Percentiles rank a stretch among this genome's conserved stretches.
These are phyloP conservation scores for Ciconia stormi DNA, from an alignment of 2,113 vertebrate species.

Conservation along the genomic window DNA sequence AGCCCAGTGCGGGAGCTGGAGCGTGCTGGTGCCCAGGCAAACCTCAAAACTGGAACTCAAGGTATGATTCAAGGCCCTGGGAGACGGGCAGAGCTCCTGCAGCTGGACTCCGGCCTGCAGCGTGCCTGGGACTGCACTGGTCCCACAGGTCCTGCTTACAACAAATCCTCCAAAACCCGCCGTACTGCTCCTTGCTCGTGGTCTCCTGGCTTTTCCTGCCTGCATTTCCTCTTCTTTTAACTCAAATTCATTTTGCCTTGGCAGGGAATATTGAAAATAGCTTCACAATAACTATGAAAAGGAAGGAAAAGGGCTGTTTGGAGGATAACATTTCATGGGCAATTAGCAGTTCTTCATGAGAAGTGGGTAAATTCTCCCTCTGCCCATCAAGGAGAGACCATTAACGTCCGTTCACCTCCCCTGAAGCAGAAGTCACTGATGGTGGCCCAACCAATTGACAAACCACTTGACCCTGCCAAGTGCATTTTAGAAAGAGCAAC, in stretches of 20 bases:
- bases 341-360: fast-evolving
- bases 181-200: fast-evolving
- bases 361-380: neutral
- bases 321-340: neutral
- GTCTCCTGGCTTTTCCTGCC: neutral
- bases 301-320: neutral
- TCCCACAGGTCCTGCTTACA: neutral
- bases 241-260: neutral
- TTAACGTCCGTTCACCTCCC: neutral
- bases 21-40: no score
- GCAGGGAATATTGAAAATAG: fast-evolving
- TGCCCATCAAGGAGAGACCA: neutral
- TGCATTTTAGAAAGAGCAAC: fast-evolving
- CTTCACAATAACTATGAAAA: neutral
- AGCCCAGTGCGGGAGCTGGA: neutral
- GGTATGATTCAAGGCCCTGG: neutral
- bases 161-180: fast-evolving
- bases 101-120: fast-evolving
- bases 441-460: neutral
- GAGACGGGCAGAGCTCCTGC: neutral
- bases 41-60: no score
- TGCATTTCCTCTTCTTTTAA: neutral
- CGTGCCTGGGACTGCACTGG: no score
- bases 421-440: neutral
- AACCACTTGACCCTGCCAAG: neutral